These are phyloP conservation scores for Dione vanillae DNA, from an alignment of 2,888 invertebrate genomes.

Conservation along the genomic window DNA sequence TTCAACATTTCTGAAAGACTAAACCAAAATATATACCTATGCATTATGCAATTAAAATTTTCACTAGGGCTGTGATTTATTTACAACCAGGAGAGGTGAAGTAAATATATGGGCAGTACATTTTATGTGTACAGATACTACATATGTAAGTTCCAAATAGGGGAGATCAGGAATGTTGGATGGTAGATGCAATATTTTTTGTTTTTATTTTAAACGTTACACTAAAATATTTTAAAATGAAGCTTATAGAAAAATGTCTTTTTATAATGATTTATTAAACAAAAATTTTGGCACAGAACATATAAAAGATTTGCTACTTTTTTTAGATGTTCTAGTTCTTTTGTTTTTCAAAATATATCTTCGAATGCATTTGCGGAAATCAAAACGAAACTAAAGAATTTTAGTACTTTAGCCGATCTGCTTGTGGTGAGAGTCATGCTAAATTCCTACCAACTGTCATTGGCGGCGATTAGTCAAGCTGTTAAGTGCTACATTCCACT, in stretches of 20 bases:
- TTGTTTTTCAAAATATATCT: constrained; percentile 7
- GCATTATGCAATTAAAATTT: constrained; percentile 24
- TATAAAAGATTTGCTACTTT: background rate
- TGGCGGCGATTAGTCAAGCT: constrained; percentile 80
- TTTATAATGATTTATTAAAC: background rate
- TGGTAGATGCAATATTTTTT: constrained; percentile 41
- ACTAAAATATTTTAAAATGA: too few relatives aligned
- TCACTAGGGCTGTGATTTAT: constrained; percentile 19
- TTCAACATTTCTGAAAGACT: constrained; percentile 13
- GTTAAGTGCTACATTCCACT: constrained; percentile 81
- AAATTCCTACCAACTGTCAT: constrained; percentile 68
- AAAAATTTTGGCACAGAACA: background rate
- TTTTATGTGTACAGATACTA: background rate
- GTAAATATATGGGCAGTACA: constrained; percentile 19
- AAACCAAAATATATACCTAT: constrained; percentile 1
- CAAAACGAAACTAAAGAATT: constrained; percentile 40
- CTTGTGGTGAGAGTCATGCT: constrained; percentile 59
- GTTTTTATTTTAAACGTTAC: too few relatives aligned
- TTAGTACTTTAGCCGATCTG: constrained; percentile 49
- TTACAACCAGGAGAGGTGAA: background rate
- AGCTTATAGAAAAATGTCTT: too few relatives aligned
- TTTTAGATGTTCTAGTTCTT: background rate
- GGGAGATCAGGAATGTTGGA: constrained; percentile 47
- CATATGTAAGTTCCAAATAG: constrained; percentile 25
- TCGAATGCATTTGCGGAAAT: constrained; percentile 48